A percentile compares a stretch with the other conserved stretches of the same genome.
Conservation (phyloP, 2,797 vertebrate genomes). For the Pagetopsis macropterus region DNA sequence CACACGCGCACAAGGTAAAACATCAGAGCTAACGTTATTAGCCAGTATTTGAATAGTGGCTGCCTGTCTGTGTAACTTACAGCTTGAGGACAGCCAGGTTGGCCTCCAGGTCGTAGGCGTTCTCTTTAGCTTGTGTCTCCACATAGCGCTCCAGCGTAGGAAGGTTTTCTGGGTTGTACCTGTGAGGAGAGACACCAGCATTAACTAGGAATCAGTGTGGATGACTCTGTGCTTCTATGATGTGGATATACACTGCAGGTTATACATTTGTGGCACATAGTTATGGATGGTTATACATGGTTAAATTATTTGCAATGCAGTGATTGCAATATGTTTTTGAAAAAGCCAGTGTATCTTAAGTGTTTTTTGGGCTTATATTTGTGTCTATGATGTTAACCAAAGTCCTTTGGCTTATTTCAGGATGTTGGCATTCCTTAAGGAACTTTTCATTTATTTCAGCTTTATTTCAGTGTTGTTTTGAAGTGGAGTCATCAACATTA, state of each 20-base stretch:
- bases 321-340: neutral
- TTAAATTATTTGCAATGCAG: neutral
- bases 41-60: neutral
- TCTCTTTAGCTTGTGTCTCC: constrained; percentile 92
- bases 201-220: neutral
- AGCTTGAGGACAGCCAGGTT: constrained; percentile 93
- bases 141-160: constrained; percentile 91
- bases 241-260: neutral
- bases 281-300: neutral
- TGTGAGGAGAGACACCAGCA: constrained; percentile 48
- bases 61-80: constrained; percentile 73
- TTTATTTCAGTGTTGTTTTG: neutral
- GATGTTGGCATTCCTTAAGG: neutral
- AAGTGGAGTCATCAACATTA: neutral
- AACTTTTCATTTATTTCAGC: neutral
- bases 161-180: constrained; percentile 94
- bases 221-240: neutral
- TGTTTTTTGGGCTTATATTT: neutral
- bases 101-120: constrained; percentile 93
- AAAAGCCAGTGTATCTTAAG: neutral
- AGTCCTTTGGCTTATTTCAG: neutral
- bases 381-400: no score
- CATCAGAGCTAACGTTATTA: neutral
- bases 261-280: neutral
- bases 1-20: neutral